These are phyloP conservation scores for Gymnoscelis rufifasciata DNA, from an alignment of 2,888 invertebrate genomes.

Conservation along the genomic window DNA sequence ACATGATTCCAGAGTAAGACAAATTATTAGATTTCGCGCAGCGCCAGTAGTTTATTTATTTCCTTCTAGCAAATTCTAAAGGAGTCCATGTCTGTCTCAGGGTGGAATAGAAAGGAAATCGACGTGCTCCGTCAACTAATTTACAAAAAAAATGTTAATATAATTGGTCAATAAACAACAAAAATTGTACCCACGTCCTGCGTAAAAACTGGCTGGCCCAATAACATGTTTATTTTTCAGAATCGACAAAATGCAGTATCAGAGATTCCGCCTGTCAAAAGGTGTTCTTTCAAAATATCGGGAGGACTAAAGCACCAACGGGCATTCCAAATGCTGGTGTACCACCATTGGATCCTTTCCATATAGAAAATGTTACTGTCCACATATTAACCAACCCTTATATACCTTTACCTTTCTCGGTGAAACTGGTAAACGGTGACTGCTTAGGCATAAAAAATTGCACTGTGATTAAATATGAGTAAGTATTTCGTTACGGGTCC, in stretches of 20 bases:
- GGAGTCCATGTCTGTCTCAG: too few species aligned
- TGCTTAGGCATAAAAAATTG: slow-evolving; percentile 15
- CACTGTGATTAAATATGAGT: slow-evolving; percentile 10
- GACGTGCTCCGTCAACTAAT: too few species aligned
- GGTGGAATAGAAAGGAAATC: too few species aligned
- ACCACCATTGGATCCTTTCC: slow-evolving; percentile 14
- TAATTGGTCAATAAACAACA: too few species aligned
- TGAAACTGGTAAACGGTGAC: slow-evolving; percentile 12
- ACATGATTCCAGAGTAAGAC: too few species aligned
- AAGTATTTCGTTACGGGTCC: slow-evolving; percentile 13
- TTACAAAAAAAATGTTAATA: too few species aligned
- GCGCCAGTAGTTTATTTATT: too few species aligned
- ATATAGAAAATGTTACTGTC: slow-evolving; percentile 2
- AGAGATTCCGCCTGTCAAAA: slow-evolving; percentile 13
- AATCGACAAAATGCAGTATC: slow-evolving; percentile 11
- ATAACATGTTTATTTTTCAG: background rate
- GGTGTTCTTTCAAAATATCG: slow-evolving; percentile 11
- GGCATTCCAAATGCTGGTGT: slow-evolving; percentile 13
- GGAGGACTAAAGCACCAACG: background rate
- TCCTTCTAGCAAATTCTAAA: too few species aligned
- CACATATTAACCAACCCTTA: background rate
- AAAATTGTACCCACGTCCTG: too few species aligned
- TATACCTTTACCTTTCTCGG: background rate
- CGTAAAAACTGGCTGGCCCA: too few species aligned
- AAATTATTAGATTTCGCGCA: too few species aligned